Conservation (phyloP, 2,888 invertebrate genomes). For the Heliconius ethilla region DNA sequence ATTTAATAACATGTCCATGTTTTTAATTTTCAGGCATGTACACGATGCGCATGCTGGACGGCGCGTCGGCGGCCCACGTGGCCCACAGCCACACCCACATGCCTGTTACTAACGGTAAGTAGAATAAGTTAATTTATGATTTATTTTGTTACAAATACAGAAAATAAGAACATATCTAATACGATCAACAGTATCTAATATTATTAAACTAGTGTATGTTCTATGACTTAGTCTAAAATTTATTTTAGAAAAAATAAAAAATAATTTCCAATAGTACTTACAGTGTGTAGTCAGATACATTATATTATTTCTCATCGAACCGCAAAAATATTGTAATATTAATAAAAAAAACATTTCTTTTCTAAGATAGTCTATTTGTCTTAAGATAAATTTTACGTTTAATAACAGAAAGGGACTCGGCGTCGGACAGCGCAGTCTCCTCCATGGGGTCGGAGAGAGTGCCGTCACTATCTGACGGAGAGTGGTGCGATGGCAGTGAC, state of each 20-base stretch:
- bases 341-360: no score
- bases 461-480: conserved; percentile 92
- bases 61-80: conserved; percentile 64
- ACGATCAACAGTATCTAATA: no score
- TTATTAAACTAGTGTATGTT: no score
- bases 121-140: background rate
- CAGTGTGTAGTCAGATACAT: no score
- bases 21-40: conserved; percentile 87
- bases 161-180: no score
- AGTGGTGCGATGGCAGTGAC: conserved; percentile 95
- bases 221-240: no score
- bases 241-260: no score
- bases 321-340: no score
- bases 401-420: conserved; percentile 86
- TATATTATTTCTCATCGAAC: no score
- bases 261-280: no score
- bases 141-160: background rate
- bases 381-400: conserved; percentile 10
- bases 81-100: conserved; percentile 71
- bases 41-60: conserved; percentile 92
- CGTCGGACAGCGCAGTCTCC: conserved; percentile 95
- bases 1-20: background rate
- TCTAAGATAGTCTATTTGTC: background rate
- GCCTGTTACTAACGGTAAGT: conserved; percentile 68
- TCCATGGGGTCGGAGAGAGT: conserved; percentile 96